Evolutionary conservation across 2,113 vertebrate species (phyloP).

Genomic region (Psittacula cyanocephala): DNA sequence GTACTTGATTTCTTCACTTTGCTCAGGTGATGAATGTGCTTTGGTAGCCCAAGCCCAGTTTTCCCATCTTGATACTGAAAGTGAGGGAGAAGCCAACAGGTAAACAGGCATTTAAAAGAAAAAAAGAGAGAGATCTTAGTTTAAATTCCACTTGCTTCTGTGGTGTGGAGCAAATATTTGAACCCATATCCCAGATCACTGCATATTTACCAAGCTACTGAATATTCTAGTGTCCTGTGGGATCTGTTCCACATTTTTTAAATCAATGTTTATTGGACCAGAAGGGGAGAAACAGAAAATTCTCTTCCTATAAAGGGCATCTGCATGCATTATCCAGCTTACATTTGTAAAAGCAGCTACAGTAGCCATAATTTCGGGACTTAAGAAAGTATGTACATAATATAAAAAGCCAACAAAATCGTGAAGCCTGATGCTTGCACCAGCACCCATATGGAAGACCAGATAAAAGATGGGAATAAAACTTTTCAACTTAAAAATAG

Average conservation of each 20-base stretch:
- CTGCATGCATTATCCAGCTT: not conserved
- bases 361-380: not conserved
- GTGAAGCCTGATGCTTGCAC: not conserved
- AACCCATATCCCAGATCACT: not conserved
- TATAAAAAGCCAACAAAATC: not conserved
- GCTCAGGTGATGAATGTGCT: not conserved
- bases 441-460: not conserved
- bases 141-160: not conserved
- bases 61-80: not conserved
- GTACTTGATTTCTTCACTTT: not conserved
- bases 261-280: constrained; percentile 46
- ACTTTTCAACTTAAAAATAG: not conserved
- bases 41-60: not conserved
- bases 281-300: not conserved
- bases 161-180: not conserved
- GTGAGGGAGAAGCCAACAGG: not conserved
- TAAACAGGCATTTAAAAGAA: not conserved
- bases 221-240: constrained; percentile 47
- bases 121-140: not conserved
- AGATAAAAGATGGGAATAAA: not conserved
- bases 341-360: not conserved
- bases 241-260: constrained; percentile 45
- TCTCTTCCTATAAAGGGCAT: not conserved
- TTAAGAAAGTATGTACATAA: not conserved
- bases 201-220: constrained; percentile 35